phyloP scores from a whole-genome alignment of 37 sponge, comb jelly and placozoan genomes.

The Tethya wilhelma region DNA sequence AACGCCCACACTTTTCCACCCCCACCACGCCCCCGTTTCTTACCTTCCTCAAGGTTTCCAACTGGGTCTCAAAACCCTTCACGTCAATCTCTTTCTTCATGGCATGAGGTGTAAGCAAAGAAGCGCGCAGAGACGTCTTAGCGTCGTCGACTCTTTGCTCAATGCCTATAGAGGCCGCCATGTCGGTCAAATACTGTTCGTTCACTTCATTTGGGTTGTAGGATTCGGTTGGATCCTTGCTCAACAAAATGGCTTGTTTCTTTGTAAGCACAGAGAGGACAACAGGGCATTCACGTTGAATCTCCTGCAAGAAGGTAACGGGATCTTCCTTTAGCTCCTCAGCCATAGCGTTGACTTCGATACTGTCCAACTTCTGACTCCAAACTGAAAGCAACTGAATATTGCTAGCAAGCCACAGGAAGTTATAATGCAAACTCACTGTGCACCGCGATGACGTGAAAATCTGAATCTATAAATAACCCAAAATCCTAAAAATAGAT shows the following conservation, averaged over 20 bases:
- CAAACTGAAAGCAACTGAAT: no score
- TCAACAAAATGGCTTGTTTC: slow-evolving; percentile 28
- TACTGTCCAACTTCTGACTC: no score
- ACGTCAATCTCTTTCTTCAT: slow-evolving; percentile 39
- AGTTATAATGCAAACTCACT: no score
- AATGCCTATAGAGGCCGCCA: slow-evolving; percentile 15
- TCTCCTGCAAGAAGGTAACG: slow-evolving; percentile 13
- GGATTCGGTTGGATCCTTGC: slow-evolving; percentile 16
- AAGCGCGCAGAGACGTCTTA: slow-evolving; percentile 2
- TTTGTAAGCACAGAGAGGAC: slow-evolving; percentile 3
- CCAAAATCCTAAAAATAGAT: no score
- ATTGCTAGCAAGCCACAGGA: no score
- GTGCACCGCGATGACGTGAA: no score
- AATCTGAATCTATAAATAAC: no score
- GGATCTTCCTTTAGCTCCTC: slow-evolving; percentile 33
- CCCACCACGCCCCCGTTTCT: background rate
- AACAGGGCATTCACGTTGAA: slow-evolving; percentile 16
- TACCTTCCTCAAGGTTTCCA: slow-evolving; percentile 8
- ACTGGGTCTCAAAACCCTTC: background rate
- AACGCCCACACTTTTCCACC: background rate
- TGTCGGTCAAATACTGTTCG: slow-evolving; percentile 40
- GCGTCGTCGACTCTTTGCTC: slow-evolving; percentile 4
- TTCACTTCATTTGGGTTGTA: slow-evolving; percentile 27
- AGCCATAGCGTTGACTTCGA: no score
- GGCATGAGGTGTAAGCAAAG: slow-evolving; percentile 27